Base-by-base conservation (phyloP, 2,888 invertebrate genomes). In the Standfussiana lucernea region DNA sequence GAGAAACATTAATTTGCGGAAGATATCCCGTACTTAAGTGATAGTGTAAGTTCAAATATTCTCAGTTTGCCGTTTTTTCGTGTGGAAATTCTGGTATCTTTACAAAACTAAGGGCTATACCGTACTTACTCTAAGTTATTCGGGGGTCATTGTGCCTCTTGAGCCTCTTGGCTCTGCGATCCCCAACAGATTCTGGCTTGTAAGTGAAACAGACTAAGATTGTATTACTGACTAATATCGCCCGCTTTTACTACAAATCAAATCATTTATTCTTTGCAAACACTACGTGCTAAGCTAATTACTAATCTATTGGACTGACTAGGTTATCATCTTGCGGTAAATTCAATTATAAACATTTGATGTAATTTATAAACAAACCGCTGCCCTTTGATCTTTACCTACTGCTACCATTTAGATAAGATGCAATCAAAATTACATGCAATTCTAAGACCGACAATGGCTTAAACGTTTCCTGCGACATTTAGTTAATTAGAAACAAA, bases 331-430 rank as follows among this genome's bases (percentile, higher is more conserved):
- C 21, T 65, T 37, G 64, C 67, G 73, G 59, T 40, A 53, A 47
- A 53, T 65, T 73, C n/a, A 61, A 68, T 56, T 83, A 72, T 59
- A 79, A 68, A 67, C 37, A 68, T 80, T 83, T 59, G 32, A 84
- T 69, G 42, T 83, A 32, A 59, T 37, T 13, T 42, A 32, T 65
- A 78, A 70, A 80, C 79, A 66, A 45, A 61, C 59, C 24, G 42
- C 37, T 83, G 42, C 42, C 50, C 69, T 45, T 53, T 83, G 59
- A 66, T 13, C 42, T 59, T 53, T 61, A 78, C 50, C 42, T 66
- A 66, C 10, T 66, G 40, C 50, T 32, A 56, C 40, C n/a, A 65
- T 65, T 65, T 45, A 76, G 67, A 82, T 62, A 3, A 64, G 42
- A 78, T 83, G 42, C 50, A 13, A 83, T 65, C 59, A 45, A 40